These are phyloP conservation scores for Arvicanthis niloticus DNA, from an alignment of 2,113 vertebrate species.

Conservation along the genomic window DNA sequence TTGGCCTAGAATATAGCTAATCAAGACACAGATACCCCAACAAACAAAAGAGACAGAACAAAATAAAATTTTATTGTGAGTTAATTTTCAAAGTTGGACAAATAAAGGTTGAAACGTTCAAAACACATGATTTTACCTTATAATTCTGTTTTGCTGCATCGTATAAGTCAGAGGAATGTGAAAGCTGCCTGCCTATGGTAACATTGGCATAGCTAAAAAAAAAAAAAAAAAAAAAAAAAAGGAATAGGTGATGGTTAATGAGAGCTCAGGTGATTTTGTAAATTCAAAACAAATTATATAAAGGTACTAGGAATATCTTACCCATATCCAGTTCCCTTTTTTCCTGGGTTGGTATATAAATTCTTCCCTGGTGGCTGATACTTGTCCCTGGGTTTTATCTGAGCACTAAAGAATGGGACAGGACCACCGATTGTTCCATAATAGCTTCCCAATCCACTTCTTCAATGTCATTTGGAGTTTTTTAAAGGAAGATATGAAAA, in stretches of 20 bases:
- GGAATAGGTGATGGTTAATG: constrained; percentile 57
- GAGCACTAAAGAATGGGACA: constrained; percentile 87
- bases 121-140: constrained; percentile 87
- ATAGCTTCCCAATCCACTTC: constrained; percentile 90
- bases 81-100: constrained; percentile 30
- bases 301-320: constrained; percentile 78
- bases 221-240: constrained; percentile 49
- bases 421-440: constrained; percentile 92
- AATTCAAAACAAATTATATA: constrained; percentile 3
- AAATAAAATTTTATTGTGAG: background rate
- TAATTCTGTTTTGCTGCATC: constrained; percentile 81
- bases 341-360: constrained; percentile 91
- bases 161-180: constrained; percentile 88
- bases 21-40: background rate
- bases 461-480: constrained; percentile 70
- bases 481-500: constrained; percentile 29
- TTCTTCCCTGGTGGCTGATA: constrained; percentile 90
- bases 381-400: constrained; percentile 80
- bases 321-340: constrained; percentile 94
- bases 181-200: constrained; percentile 88
- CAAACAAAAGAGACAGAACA: constrained; percentile 8
- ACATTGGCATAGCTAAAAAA: constrained; percentile 90
- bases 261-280: constrained; percentile 22
- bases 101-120: background rate
- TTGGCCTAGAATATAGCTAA: background rate